Base-by-base conservation (phyloP, 2,113 vertebrate genomes). In the Turdus rufiventris region DNA sequence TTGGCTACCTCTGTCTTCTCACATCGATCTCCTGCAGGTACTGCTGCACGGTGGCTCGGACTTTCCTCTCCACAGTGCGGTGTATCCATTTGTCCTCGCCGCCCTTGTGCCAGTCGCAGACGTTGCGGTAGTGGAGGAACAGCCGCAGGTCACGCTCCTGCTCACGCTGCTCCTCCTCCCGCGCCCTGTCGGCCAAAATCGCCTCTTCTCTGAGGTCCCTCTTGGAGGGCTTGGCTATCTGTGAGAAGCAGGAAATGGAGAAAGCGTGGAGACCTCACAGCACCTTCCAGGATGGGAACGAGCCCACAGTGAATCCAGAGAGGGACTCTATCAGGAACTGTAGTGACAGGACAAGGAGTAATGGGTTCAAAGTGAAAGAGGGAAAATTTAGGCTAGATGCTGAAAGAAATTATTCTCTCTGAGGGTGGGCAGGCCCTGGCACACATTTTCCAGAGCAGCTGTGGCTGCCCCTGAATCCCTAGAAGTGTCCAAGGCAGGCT, bases 1-100 rank as follows among this genome's bases (percentile, higher is more conserved):
- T 53, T 33, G 6, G 12, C 40, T 94, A 99, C 99, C 98, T 99
- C 62, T 97, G 96, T 82, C 98, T 98, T 20, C 98, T 98, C 38
- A 98, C 96, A 10, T 98, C 96, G 9, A 97, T 54, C 65, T 85
- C 83, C 20, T 95, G 79, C 65, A 97, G 82, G 33, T 98, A 98
- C 8, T 97, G 96, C 71, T 88, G 91, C 97, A 98, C 67, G 2
- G 97, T 89, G 1, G 83, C 95, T 3, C 83, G 89, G 20, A 98
- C 94, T 48, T 89, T 97, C 67, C 98, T 94, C 93, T 92, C 77
- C 9, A 98, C 89, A 8, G 88, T 48, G 7, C 63, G 75, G 16
- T 94, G 85, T 26, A 98, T n/a, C 80, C 96, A 94, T 13, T 81
- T 98, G 5, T 54, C 83, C 4, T 98, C 96, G 1, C 84, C 95